Conservation (phyloP, 2,113 vertebrate species). For the Labeo rohita region DNA sequence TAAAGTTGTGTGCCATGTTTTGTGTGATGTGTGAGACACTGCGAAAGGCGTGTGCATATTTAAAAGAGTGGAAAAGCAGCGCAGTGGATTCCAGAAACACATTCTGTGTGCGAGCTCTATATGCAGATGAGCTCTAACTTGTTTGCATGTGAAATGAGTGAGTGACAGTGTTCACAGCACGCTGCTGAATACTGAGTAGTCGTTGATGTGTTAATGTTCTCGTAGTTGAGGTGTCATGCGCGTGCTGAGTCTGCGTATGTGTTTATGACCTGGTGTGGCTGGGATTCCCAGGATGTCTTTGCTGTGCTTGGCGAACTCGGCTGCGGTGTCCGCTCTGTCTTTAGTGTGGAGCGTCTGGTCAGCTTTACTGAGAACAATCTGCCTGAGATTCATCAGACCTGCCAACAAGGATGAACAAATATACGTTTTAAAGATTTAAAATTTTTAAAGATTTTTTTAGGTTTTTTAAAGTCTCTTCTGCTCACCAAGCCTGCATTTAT, state of each 20-base stretch:
- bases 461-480: no score
- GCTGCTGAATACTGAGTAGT: neutral
- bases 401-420: slow-evolving; percentile 46
- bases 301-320: slow-evolving; percentile 85
- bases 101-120: neutral
- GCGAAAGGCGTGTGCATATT: no score
- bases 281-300: slow-evolving; percentile 88
- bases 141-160: neutral
- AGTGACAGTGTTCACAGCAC: neutral
- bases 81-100: neutral
- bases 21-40: no score
- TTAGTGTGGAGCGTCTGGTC: slow-evolving; percentile 88
- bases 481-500: no score
- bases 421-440: neutral
- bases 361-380: slow-evolving; percentile 93
- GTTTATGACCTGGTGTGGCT: slow-evolving; percentile 84
- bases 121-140: neutral
- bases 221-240: neutral
- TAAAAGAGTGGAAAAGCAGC: neutral
- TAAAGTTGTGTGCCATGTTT: no score
- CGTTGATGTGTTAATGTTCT: neutral
- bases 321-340: slow-evolving; percentile 77
- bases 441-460: no score
- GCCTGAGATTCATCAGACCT: slow-evolving; percentile 92
- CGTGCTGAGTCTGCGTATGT: neutral